Conservation (phyloP, 1,140 invertebrate genomes). For the Delia radicum region DNA sequence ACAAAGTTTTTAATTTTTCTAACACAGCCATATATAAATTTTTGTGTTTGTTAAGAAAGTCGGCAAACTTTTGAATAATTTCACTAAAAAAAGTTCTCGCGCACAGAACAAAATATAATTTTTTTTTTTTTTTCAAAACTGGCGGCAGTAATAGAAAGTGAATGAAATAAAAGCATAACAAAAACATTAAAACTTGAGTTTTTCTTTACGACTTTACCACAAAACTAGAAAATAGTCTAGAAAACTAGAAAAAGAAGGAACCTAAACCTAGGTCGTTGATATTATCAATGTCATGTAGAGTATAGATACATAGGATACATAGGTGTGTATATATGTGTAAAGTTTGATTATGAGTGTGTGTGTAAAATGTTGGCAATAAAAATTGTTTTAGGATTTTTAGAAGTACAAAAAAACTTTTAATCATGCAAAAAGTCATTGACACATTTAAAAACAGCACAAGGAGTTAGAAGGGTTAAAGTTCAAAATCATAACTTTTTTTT, state of each 20-base stretch:
- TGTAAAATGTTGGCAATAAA: constrained; percentile 8
- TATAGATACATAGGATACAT: not conserved
- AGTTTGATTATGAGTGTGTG: not conserved
- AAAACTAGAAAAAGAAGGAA: not conserved
- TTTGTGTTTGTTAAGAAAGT: constrained; percentile 27
- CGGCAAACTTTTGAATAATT: constrained; percentile 34
- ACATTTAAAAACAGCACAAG: constrained; percentile 1
- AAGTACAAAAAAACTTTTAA: not conserved
- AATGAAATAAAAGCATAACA: constrained; percentile 18
- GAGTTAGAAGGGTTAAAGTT: not conserved
- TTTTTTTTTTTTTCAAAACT: not conserved
- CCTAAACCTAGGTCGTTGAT: constrained; percentile 12
- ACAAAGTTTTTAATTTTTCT: constrained; percentile 24
- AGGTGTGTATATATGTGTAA: not conserved
- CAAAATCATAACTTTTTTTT: not conserved
- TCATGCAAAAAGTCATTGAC: constrained; percentile 11
- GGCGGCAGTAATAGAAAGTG: constrained; percentile 24
- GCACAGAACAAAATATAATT: not conserved
- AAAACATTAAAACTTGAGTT: not conserved
- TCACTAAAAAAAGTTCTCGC: constrained; percentile 23
- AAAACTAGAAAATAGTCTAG: constrained; percentile 21
- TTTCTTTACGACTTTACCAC: too few species aligned
- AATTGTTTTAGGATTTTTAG: not conserved
- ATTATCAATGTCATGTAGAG: constrained; percentile 28
- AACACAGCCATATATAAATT: constrained; percentile 16